Evolutionary conservation across 1,140 invertebrate species (phyloP).

Genomic region (Hypothenemus hampei): DNA sequence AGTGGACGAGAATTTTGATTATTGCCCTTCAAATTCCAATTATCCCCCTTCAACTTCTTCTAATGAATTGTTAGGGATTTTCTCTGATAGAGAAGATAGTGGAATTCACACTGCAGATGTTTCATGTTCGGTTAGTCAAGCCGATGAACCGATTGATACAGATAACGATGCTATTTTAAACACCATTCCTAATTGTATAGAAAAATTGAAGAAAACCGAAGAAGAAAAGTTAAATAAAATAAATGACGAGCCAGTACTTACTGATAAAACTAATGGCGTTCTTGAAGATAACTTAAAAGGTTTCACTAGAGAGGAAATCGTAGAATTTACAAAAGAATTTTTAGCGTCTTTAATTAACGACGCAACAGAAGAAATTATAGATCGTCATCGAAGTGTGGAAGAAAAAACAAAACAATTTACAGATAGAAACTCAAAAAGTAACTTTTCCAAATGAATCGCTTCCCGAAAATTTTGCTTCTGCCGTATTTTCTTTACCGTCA

Average conservation of each 20-base stretch:
- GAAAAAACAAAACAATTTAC: background rate
- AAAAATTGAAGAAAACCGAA: constrained; percentile 35
- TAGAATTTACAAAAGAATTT: constrained; percentile 24
- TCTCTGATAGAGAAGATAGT: constrained; percentile 73
- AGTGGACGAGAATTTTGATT: constrained; percentile 43
- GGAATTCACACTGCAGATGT: constrained; percentile 77
- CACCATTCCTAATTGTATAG: constrained; percentile 34
- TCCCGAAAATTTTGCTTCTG: constrained; percentile 32
- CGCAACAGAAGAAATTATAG: constrained; percentile 26
- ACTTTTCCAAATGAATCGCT: too few species aligned
- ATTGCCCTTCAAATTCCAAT: constrained; percentile 33
- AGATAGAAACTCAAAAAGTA: too few species aligned
- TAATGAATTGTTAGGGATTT: constrained; percentile 49
- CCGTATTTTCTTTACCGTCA: constrained; percentile 45
- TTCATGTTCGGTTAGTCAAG: constrained; percentile 68
- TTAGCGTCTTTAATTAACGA: constrained; percentile 20
- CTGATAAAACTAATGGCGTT: background rate
- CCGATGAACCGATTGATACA: constrained; percentile 57
- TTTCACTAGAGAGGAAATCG: constrained; percentile 18
- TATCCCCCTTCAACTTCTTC: constrained; percentile 53
- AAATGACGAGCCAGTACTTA: background rate
- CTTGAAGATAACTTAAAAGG: background rate
- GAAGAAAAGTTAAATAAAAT: constrained; percentile 21
- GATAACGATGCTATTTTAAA: constrained; percentile 26
- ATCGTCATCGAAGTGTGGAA: background rate